Evolutionary conservation across 2,888 invertebrate genomes (phyloP).

Genomic region (Oxystoma pomonae): DNA sequence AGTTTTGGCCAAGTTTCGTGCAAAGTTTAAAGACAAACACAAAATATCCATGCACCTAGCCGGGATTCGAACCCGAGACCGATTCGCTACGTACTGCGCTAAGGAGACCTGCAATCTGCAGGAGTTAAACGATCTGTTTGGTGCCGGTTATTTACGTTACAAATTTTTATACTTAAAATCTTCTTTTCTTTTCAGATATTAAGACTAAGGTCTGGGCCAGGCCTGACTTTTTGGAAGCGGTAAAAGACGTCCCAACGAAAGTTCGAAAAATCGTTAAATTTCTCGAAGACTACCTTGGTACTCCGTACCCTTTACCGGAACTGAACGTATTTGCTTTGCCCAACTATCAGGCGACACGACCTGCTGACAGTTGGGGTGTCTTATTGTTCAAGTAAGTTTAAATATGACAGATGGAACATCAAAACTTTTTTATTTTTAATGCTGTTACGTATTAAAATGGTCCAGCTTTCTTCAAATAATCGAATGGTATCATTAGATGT

Average conservation of each 20-base stretch:
- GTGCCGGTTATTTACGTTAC: too few relatives aligned
- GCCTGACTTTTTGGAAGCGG: conserved; percentile 56
- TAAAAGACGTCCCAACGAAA: conserved; percentile 58
- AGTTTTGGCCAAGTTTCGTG: too few relatives aligned
- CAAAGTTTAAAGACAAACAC: too few relatives aligned
- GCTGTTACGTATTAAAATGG: too few relatives aligned
- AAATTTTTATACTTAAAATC: background rate
- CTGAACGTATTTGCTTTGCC: conserved; percentile 73
- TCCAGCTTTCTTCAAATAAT: too few relatives aligned
- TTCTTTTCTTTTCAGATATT: conserved; percentile 33
- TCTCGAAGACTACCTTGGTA: conserved; percentile 60
- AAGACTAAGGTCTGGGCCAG: conserved; percentile 62
- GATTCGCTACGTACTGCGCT: too few relatives aligned
- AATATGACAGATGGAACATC: background rate
- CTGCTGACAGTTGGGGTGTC: conserved; percentile 77
- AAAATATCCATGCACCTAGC: too few relatives aligned
- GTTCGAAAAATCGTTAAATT: conserved; percentile 55
- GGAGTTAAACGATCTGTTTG: too few relatives aligned
- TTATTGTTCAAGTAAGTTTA: conserved; percentile 67
- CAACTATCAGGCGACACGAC: conserved; percentile 64
- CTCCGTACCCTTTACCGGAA: conserved; percentile 62
- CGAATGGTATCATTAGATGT: too few relatives aligned
- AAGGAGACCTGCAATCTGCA: too few relatives aligned
- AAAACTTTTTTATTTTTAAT: background rate
- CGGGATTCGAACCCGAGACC: too few relatives aligned